These are phyloP conservation scores for Epizoanthus scotinus DNA, from an alignment of 92 coral and sea anemone genomes.

Conservation along the genomic window DNA sequence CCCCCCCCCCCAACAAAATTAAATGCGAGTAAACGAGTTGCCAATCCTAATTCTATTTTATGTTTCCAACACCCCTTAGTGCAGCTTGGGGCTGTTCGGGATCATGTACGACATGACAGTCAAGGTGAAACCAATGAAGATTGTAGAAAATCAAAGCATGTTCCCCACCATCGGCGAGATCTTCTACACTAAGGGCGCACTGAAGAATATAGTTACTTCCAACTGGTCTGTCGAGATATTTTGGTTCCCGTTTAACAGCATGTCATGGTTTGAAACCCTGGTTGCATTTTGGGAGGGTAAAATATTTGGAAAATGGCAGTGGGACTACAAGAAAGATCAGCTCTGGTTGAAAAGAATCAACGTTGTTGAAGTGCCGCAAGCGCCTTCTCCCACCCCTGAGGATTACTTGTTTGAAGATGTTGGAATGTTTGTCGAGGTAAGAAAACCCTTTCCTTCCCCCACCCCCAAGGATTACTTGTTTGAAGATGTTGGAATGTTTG, in stretches of 20 bases:
- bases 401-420: slow-evolving; percentile 46
- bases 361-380: slow-evolving; percentile 34
- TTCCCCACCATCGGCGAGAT: slow-evolving; percentile 52
- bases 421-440: slow-evolving; percentile 39
- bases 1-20: too few species aligned
- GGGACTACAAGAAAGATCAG: slow-evolving; percentile 54
- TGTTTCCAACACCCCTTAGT: slow-evolving; percentile 18
- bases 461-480: slow-evolving; percentile 43
- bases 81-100: slow-evolving; percentile 68
- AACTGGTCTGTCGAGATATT: slow-evolving; percentile 74
- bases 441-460: slow-evolving; percentile 61
- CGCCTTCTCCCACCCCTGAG: slow-evolving; percentile 46
- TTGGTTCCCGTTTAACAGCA: slow-evolving; percentile 68
- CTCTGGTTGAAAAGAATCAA: slow-evolving; percentile 65
- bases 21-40: too few species aligned
- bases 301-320: neutral
- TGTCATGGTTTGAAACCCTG: slow-evolving; percentile 46
- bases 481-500: slow-evolving; percentile 39
- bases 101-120: slow-evolving; percentile 62
- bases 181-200: slow-evolving; percentile 47
- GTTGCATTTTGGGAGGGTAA: slow-evolving; percentile 13
- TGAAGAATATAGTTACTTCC: slow-evolving; percentile 35
- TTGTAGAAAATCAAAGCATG: slow-evolving; percentile 50
- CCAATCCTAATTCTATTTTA: neutral
- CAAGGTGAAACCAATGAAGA: slow-evolving; percentile 64